Evolutionary conservation across 2,888 invertebrate species (phyloP), one percentile per base, ranked within the genome.

Genomic region (Eupeodes latifasciatus): DNA sequence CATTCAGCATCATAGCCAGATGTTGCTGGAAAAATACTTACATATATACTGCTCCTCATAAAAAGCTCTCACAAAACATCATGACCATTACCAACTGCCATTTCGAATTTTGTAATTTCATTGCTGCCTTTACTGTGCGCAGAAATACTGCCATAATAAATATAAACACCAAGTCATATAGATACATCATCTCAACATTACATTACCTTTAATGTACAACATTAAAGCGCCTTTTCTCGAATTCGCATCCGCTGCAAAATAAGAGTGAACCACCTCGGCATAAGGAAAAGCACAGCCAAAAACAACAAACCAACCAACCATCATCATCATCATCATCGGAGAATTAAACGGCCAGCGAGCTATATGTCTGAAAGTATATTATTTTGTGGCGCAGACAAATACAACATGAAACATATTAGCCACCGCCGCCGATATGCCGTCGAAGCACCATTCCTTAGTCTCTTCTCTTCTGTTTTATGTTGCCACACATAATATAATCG

Each of bases 91-190:
- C 64, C 67, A 88, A 79, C 66, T 85, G 84, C 85, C 81, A 85
- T 88, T 88, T 88, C 85, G 71, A 78, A 84, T 88, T 88, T 81
- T 81, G 81, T 80, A 83, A 87, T 87, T 87, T 83, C 76, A 87
- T 80, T 66, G 61, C 81, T 85, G 71, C 61, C 57, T 14, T 14
- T 64, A 40, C 40, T 4, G 40, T 40, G 40, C 40, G 59, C 36
- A 77, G 44, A 72, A 51, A 59, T 12, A 61, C 57, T 11, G 36
- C 69, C 27, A 40, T 40, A 40, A 40, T 51, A 51, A 10, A 34
- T 47, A 53, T 57, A 49, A 59, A 59, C 72, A 59, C 40, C 71
- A 61, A 79, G 47, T 7, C 51, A 49, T 57, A 72, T 57, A 72
- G 67, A 87, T 83, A 87, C 89, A 83, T 89, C 80, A 83, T 86